These are phyloP conservation scores for Boloria euphrosyne DNA, from an alignment of 2,888 invertebrate species.

Conservation along the genomic window DNA sequence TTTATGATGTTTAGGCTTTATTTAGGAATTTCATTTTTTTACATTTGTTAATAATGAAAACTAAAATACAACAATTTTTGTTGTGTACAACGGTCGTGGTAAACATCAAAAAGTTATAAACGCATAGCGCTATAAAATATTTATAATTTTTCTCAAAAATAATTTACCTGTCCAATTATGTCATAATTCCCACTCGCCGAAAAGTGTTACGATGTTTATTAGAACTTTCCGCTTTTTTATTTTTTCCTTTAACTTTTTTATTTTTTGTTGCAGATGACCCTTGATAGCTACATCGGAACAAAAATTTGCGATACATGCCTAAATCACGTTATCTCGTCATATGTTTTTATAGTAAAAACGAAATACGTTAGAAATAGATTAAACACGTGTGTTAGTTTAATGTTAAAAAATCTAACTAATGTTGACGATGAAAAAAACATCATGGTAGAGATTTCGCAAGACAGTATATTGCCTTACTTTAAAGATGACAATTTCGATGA, in stretches of 20 bases:
- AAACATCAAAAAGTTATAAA: too few species aligned
- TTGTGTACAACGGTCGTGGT: too few species aligned
- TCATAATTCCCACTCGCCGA: not conserved
- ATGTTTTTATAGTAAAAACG: slow-evolving; percentile 61
- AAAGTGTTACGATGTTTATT: not conserved
- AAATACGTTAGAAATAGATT: slow-evolving; percentile 60
- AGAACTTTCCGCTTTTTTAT: slow-evolving; percentile 38
- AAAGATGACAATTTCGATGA: slow-evolving; percentile 47
- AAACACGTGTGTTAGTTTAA: slow-evolving; percentile 56
- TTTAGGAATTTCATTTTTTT: too few species aligned
- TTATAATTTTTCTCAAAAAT: too few species aligned
- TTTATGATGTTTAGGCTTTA: too few species aligned
- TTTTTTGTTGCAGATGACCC: slow-evolving; percentile 67
- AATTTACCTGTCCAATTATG: too few species aligned
- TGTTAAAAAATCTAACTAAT: slow-evolving; percentile 56
- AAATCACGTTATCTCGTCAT: slow-evolving; percentile 61
- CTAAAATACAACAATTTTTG: too few species aligned
- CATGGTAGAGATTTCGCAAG: slow-evolving; percentile 63
- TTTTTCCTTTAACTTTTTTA: slow-evolving; percentile 27
- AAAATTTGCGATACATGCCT: slow-evolving; percentile 73
- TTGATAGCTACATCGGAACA: slow-evolving; percentile 59
- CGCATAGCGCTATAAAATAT: too few species aligned
- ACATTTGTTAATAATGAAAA: too few species aligned
- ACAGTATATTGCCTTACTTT: slow-evolving; percentile 55
- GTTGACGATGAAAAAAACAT: slow-evolving; percentile 51